A percentile compares a stretch with the other conserved stretches of the same genome.
Conservation (phyloP, 2,888 invertebrate species). For the Meteorus cinctellus region DNA sequence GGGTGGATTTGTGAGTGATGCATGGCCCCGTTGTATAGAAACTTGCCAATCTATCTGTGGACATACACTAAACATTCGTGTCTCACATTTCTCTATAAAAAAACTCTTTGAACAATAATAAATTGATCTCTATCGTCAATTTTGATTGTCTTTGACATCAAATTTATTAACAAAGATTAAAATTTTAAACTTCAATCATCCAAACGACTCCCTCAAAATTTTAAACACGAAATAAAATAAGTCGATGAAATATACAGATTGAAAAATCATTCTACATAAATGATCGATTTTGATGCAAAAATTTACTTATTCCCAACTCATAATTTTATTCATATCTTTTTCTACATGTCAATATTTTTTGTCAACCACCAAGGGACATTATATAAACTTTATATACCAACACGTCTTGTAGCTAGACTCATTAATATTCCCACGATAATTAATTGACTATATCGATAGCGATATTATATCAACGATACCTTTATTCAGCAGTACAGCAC, state of each 20-base stretch:
- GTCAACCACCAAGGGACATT: background rate
- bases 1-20: constrained; percentile 18
- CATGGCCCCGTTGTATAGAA: background rate
- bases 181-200: background rate
- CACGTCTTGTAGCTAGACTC: constrained; percentile 12
- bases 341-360: background rate
- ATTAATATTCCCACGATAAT: constrained; percentile 47
- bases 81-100: background rate
- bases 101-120: background rate
- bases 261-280: background rate
- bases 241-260: background rate
- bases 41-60: constrained; percentile 1
- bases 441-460: constrained; percentile 37
- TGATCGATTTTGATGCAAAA: no score
- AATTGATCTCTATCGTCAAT: background rate
- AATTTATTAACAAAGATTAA: background rate
- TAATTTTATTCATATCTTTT: background rate
- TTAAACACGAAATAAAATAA: background rate
- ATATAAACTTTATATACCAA: background rate
- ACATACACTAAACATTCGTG: background rate
- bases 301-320: background rate
- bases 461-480: constrained; percentile 10
- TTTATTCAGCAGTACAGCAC: constrained; percentile 1
- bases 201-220: background rate
- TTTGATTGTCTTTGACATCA: background rate